These are phyloP conservation scores for Erinaceus europaeus DNA, from an alignment of 2,113 vertebrate genomes.

Conservation along the genomic window DNA sequence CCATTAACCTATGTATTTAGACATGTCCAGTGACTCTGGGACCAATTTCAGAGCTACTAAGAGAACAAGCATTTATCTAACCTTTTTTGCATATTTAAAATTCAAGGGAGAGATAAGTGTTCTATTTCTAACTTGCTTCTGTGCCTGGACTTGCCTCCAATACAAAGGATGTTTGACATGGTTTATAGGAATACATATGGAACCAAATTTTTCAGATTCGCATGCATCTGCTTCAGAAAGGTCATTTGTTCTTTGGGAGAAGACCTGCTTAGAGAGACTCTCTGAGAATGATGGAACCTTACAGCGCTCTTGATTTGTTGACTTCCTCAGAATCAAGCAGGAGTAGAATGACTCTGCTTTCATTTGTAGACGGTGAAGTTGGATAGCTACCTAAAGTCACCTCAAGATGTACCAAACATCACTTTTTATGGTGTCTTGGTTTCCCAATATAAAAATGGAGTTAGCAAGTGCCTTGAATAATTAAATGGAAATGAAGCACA, in stretches of 20 bases:
- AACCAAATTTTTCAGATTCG: neutral
- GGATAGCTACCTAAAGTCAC: neutral
- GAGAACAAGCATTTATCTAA: neutral
- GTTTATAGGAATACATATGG: neutral
- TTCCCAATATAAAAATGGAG: neutral
- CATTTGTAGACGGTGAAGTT: neutral
- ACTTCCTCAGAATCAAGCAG: neutral
- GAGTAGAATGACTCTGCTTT: neutral
- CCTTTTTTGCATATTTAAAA: constrained; percentile 2
- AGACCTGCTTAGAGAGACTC: neutral
- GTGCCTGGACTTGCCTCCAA: neutral
- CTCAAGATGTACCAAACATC: neutral
- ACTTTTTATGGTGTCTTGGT: neutral
- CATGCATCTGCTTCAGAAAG: neutral
- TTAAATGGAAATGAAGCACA: neutral
- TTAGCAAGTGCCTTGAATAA: neutral
- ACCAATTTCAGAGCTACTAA: neutral
- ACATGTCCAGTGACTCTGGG: neutral
- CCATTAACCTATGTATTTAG: neutral
- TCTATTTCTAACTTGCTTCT: neutral
- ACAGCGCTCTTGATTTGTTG: neutral
- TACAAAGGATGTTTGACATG: neutral
- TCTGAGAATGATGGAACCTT: neutral
- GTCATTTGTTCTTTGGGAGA: neutral
- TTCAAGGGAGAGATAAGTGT: neutral